Conservation (phyloP, 2,113 vertebrate genomes). For the Ia io region DNA sequence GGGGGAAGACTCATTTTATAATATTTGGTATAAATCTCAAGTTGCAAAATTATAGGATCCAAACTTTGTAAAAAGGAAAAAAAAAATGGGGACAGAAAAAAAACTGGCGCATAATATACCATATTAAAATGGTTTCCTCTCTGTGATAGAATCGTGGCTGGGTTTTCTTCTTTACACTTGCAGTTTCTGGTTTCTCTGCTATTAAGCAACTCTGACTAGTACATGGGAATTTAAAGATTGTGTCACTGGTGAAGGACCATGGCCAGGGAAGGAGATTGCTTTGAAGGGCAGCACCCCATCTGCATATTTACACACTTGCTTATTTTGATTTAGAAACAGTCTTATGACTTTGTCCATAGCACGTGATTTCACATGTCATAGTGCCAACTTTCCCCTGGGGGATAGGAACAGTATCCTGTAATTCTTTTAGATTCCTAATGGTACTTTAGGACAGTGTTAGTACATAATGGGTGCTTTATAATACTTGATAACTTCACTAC, state of each 20-base stretch:
- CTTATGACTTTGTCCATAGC: not conserved
- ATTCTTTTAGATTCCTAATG: not conserved
- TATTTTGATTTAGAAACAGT: slow-evolving; percentile 3
- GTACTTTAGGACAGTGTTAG: not conserved
- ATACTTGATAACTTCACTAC: not conserved
- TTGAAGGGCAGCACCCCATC: not conserved
- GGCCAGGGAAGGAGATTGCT: not conserved
- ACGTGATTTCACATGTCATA: not conserved
- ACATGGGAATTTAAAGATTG: not conserved
- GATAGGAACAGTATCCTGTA: not conserved
- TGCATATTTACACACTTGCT: not conserved
- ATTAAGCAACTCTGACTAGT: not conserved
- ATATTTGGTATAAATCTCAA: not conserved
- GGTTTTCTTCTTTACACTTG: not conserved
- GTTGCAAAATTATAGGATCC: not conserved
- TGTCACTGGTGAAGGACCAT: not conserved
- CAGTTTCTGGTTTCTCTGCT: slow-evolving; percentile 13
- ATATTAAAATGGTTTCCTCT: not conserved
- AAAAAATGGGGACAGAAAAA: not conserved
- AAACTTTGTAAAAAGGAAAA: not conserved
- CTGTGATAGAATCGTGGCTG: not conserved
- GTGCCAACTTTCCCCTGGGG: not conserved
- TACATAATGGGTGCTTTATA: not conserved
- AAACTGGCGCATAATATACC: not conserved
- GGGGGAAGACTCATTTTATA: not conserved